Evolutionary conservation across 2,113 vertebrate species (phyloP), one percentile per base, ranked within the genome.

Genomic region (Calypte anna): DNA sequence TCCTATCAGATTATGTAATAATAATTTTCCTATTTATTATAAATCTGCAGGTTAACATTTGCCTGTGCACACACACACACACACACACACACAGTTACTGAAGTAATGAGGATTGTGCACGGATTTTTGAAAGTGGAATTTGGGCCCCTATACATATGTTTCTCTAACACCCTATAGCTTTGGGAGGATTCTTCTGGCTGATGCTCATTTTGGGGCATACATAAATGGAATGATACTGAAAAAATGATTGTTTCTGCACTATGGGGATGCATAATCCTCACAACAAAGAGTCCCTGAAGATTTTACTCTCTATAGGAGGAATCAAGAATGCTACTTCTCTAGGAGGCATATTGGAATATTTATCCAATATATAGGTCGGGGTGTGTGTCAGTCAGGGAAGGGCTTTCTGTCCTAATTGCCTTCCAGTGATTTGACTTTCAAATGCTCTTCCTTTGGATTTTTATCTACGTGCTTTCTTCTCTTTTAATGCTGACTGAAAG

Each of bases 361-460:
- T 95, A 91, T 94, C 88, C 36, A 38, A 38, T 38, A 38, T 38
- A 38, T 38, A 78, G 82, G 46, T 44, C 46, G 31, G 33, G 5
- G 48, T 30, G 54, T 38, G 21, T 87, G 77, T 92, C 40, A 72
- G 33, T 92, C 40, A 72, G 33, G 88, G 88, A 91, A 92, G 62
- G 53, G 44, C 48, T 95, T 96, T 94, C 80, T 91, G 40, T 84
- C 50, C 69, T 92, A 75, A 95, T 87, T 95, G 76, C 62, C 76
- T 84, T 81, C 64, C 73, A 72, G 76, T 90, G 91, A 93, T 95
- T 93, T 90, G 82, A 90, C 82, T 95, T 95, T 94, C 86, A 91
- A 88, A 90, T 94, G 40, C 40, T 63, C 54, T 67, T 96, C 62
- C 64, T 95, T 59, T 88, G 80, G 80, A 96, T 95, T 95, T 94